Evolutionary conservation across 1,140 invertebrate genomes (phyloP).

Genomic region (Drosophila aff.): DNA sequence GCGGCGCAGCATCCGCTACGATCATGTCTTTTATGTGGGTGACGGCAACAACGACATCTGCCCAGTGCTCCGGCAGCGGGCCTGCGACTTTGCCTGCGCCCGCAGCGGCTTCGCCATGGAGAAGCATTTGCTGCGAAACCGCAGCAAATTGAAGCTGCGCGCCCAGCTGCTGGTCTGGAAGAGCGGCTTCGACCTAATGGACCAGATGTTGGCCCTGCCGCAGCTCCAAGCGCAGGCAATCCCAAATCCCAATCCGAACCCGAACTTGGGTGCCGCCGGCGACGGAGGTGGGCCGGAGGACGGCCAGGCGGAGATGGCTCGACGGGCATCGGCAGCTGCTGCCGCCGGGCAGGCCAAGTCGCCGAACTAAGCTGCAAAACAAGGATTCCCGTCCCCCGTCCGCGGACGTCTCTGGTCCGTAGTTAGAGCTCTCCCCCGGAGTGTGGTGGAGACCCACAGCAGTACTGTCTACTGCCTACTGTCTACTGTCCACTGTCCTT

Average conservation of each 20-base stretch:
- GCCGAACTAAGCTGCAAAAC: slow-evolving; percentile 25
- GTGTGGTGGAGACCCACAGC: not conserved
- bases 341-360: slow-evolving; percentile 15
- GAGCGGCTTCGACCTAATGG: slow-evolving; percentile 86
- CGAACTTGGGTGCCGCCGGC: not conserved
- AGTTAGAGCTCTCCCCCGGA: not conserved
- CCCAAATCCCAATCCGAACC: not conserved
- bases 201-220: slow-evolving; percentile 68
- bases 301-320: slow-evolving; percentile 33
- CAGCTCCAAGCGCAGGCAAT: slow-evolving; percentile 39
- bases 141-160: slow-evolving; percentile 71
- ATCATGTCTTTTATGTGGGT: slow-evolving; percentile 89
- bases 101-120: slow-evolving; percentile 86
- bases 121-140: slow-evolving; percentile 69
- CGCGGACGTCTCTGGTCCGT: slow-evolving; percentile 9
- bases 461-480: slow-evolving; percentile 15
- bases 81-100: slow-evolving; percentile 89
- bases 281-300: not conserved
- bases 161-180: slow-evolving; percentile 86
- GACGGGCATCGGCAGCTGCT: slow-evolving; percentile 48
- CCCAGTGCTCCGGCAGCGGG: slow-evolving; percentile 88
- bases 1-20: slow-evolving; percentile 86
- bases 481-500: slow-evolving; percentile 4
- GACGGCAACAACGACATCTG: slow-evolving; percentile 93
- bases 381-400: not conserved